Evolutionary conservation across 1,140 invertebrate species (phyloP).

Genomic region (Ectropis grisescens): DNA sequence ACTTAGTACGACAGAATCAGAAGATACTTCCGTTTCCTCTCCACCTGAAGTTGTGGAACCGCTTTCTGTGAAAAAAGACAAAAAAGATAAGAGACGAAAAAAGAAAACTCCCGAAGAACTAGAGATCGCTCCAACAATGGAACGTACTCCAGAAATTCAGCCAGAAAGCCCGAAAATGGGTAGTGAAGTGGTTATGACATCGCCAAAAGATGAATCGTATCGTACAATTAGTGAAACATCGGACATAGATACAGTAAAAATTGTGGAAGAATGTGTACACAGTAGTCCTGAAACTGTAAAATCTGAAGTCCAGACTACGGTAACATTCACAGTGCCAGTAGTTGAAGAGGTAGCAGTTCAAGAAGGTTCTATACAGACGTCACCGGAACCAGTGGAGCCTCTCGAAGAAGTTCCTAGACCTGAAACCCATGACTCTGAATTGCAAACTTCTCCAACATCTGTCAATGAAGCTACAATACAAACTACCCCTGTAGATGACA

Average conservation of each 20-base stretch:
- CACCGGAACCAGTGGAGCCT: constrained; percentile 65
- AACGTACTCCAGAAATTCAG: constrained; percentile 19
- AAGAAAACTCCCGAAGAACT: constrained; percentile 22
- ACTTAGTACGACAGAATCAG: constrained; percentile 35
- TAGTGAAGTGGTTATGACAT: constrained; percentile 36
- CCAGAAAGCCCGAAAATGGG: constrained; percentile 33
- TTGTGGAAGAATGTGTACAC: constrained; percentile 74
- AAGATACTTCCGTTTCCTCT: constrained; percentile 27
- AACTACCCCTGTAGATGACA: constrained; percentile 63
- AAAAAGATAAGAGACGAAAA: constrained; percentile 26
- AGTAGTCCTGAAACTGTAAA: constrained; percentile 54
- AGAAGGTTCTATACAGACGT: constrained; percentile 73
- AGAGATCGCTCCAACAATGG: constrained; percentile 14
- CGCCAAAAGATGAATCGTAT: constrained; percentile 67
- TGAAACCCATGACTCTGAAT: constrained; percentile 66
- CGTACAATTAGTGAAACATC: constrained; percentile 72
- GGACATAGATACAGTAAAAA: constrained; percentile 72
- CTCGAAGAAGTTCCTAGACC: constrained; percentile 40
- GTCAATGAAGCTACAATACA: constrained; percentile 64
- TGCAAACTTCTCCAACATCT: constrained; percentile 71
- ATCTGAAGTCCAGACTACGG: constrained; percentile 55
- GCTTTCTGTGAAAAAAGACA: constrained; percentile 27
- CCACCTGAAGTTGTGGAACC: constrained; percentile 29
- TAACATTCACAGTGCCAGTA: constrained; percentile 72
- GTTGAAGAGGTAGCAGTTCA: constrained; percentile 69